Evolutionary conservation across 2,797 vertebrate genomes (phyloP).

Genomic region (Pipistrellus nathusii): DNA sequence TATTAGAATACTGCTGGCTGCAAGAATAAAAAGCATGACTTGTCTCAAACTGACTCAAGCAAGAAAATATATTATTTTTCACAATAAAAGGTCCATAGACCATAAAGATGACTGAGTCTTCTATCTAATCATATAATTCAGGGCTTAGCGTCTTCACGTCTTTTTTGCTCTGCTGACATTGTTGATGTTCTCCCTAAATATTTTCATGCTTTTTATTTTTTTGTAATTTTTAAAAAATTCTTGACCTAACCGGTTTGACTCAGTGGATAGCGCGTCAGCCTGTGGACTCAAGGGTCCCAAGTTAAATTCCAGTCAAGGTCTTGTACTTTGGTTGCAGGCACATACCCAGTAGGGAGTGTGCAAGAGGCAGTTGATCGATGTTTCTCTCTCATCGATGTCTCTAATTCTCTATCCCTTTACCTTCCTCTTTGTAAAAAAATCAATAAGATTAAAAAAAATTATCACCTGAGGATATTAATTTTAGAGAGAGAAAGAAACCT

Average conservation of each 20-base stretch:
- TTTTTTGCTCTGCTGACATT: background rate
- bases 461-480: background rate
- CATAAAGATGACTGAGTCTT: background rate
- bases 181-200: background rate
- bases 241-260: too few species aligned
- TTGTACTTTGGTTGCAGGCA: too few species aligned
- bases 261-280: too few species aligned
- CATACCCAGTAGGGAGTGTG: too few species aligned
- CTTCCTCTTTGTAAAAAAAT: too few species aligned
- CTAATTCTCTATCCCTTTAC: too few species aligned
- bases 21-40: conserved; percentile 3
- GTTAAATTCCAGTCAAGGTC: too few species aligned
- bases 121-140: background rate
- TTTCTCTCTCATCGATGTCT: too few species aligned
- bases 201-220: background rate
- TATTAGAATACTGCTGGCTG: background rate
- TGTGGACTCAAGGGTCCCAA: too few species aligned
- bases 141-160: background rate
- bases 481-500: background rate
- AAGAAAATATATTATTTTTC: conserved; percentile 3
- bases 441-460: too few species aligned
- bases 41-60: background rate
- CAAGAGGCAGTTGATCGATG: too few species aligned
- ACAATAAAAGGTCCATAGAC: background rate
- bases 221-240: background rate